Conservation (phyloP, 2,113 vertebrate species). For the Oceanites oceanicus region DNA sequence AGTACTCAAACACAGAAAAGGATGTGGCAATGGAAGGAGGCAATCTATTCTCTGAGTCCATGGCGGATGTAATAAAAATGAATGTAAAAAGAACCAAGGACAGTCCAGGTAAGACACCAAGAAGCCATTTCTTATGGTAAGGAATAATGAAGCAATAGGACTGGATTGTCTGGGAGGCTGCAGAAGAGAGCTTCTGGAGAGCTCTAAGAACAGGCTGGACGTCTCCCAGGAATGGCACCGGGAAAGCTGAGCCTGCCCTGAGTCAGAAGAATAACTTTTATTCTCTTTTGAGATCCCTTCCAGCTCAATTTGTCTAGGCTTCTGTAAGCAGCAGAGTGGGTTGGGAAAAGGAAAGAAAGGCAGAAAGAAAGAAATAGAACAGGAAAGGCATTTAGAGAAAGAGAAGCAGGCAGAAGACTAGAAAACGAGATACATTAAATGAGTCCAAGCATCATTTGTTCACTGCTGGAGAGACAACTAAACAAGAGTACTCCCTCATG, state of each 20-base stretch:
- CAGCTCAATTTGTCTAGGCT: not conserved
- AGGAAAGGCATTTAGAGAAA: not conserved
- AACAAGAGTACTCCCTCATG: not conserved
- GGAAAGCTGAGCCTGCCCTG: not conserved
- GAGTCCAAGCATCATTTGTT: not conserved
- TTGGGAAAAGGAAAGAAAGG: not conserved
- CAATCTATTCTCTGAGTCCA: not conserved
- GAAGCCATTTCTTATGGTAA: not conserved
- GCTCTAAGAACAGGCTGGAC: not conserved
- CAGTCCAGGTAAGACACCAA: not conserved
- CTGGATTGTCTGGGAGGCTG: not conserved
- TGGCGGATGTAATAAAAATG: not conserved
- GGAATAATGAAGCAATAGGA: not conserved
- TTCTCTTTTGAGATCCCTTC: not conserved
- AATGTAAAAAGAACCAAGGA: not conserved
- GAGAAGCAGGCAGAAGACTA: not conserved
- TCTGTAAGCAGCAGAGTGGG: not conserved
- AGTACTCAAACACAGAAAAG: not conserved
- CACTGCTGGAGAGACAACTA: not conserved
- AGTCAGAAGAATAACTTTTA: not conserved
- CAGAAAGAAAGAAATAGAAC: not conserved
- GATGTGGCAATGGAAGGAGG: not conserved
- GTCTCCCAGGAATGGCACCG: not conserved
- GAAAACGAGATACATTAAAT: not conserved
- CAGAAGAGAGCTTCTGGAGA: not conserved